A percentile compares a stretch with the other conserved stretches of the same genome.
phyloP scores from a whole-genome alignment of 2,888 invertebrate species.

The Mantis religiosa region DNA sequence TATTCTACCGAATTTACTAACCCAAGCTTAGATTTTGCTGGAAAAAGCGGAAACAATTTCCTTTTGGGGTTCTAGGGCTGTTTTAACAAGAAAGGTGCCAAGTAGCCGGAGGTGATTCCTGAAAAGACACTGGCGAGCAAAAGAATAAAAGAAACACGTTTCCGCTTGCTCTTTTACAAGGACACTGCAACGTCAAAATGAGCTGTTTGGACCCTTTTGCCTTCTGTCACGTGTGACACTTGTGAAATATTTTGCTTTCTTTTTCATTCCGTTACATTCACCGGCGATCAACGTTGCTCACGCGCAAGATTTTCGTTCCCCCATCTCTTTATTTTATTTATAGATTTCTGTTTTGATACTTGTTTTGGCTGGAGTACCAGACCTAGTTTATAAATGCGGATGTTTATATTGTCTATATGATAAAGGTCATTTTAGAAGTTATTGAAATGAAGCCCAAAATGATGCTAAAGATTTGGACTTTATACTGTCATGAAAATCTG shows the following conservation, averaged over 20 bases:
- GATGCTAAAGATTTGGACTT: too few relatives aligned
- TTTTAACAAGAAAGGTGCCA: neutral
- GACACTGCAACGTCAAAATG: neutral
- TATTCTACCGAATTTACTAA: neutral
- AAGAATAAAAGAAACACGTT: neutral
- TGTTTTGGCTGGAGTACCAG: too few relatives aligned
- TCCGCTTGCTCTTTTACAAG: neutral
- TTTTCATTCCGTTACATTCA: neutral
- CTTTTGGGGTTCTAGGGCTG: neutral
- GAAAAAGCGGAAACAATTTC: neutral
- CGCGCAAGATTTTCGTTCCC: too few relatives aligned
- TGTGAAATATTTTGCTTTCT: neutral
- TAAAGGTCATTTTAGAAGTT: too few relatives aligned
- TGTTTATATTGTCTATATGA: too few relatives aligned
- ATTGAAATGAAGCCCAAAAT: too few relatives aligned
- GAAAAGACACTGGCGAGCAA: neutral
- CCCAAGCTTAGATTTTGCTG: neutral
- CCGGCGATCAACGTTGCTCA: too few relatives aligned
- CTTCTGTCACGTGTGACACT: neutral
- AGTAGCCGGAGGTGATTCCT: too few relatives aligned
- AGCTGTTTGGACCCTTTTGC: neutral
- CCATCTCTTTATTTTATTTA: too few relatives aligned
- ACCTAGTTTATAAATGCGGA: too few relatives aligned
- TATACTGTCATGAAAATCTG: too few relatives aligned
- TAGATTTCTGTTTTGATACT: too few relatives aligned